Evolutionary conservation across 2,797 vertebrate species (phyloP), one percentile per base, ranked within the genome.

Genomic region (Aldrovandia affinis): DNA sequence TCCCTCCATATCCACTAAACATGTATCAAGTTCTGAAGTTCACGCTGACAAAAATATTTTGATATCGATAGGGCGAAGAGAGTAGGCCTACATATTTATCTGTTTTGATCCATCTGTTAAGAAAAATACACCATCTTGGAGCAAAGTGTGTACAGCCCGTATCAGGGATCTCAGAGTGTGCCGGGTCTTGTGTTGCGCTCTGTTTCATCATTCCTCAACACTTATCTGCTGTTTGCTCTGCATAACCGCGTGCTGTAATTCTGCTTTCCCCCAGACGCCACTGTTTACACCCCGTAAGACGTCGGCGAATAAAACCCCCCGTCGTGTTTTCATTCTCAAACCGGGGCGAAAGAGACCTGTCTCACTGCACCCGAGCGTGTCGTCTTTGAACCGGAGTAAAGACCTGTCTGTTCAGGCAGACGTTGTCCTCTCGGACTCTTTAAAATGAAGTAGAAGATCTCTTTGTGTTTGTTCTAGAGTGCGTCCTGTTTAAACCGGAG

Each of bases 191-290:
- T 54, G 79, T 84, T 84, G 61, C 83, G 59, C 61, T 81, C 44
- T 57, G 54, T 85, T 85, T 82, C 84, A 81, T 85, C 80, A 81
- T 81, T 78, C 52, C 63, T 75, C 39, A 59, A 5, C 79, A 54
- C 63, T 73, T 85, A 75, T 81, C 79, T 75, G 83, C 39, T 81
- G 65, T 75, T 75, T 85, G 68, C 39, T 42, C 52, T 57, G 52
- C 81, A 50, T 65, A 80, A 59, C 20, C 55, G 52, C 52, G 10
- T 3, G 79, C 55, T 42, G 52, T 80, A 75, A 75, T 75, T 75
- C 70, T 25, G 70, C n/a, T 42, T 39, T 20, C 18, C 78, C 47
- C 33, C 78, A 20, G 78, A 55, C 12, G 9, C 47, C 52, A 33
- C 36, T 54, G 47, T 79, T 79, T 80, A 44, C 44, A 75, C 25